These are phyloP conservation scores for Aptenodytes patagonicus DNA, from an alignment of 2,113 vertebrate species.

Conservation along the genomic window DNA sequence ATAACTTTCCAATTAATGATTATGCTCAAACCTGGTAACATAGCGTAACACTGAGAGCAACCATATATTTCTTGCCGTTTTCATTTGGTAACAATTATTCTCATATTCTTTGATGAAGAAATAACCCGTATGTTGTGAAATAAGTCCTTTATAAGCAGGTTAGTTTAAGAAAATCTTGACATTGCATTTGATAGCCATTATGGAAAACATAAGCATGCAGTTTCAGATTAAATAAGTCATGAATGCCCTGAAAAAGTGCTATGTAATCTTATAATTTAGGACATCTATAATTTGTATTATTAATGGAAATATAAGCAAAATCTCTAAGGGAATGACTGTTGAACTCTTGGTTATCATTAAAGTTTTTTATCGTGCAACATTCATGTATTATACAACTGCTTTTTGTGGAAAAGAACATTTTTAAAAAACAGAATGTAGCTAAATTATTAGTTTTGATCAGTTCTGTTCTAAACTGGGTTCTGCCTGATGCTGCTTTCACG, in stretches of 20 bases:
- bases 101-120: neutral
- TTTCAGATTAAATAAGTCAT: neutral
- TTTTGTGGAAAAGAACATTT: neutral
- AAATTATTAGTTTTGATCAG: neutral
- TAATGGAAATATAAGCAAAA: neutral
- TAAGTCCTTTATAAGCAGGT: neutral
- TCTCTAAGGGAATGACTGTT: neutral
- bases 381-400: neutral
- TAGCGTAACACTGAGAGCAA: neutral
- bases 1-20: slow-evolving; percentile 44
- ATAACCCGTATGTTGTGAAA: neutral
- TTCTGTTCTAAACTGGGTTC: neutral
- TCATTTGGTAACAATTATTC: neutral
- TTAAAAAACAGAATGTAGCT: neutral
- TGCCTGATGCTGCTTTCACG: neutral
- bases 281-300: neutral
- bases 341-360: neutral
- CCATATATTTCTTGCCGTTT: neutral
- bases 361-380: neutral
- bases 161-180: neutral
- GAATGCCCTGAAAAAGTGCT: neutral
- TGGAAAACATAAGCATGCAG: neutral
- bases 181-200: neutral
- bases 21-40: neutral
- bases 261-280: neutral